Base-by-base conservation (phyloP, 1,140 invertebrate genomes). In the Zophobas morio region DNA sequence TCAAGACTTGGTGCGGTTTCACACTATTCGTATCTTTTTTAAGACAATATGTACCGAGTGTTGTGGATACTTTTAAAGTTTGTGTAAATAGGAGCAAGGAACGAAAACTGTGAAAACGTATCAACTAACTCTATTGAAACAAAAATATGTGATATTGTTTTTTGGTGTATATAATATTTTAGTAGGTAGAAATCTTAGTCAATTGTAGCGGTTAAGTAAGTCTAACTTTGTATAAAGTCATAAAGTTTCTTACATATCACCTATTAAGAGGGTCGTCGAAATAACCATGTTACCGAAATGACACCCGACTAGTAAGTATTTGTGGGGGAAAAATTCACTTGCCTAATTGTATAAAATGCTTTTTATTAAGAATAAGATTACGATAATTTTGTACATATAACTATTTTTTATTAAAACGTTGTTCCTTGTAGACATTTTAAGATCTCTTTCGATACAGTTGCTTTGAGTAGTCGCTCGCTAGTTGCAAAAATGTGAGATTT, bases 291-390 rank as follows among this genome's bases (percentile, higher is more conserved):
- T 63, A 63, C 57, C 57, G n/a, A 20, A 20, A 51, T 20, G 49
- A 51, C 5, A 34, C 57, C 57, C 8, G 35, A 39, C 32, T 63
- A 63, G 36, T 63, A 63, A 51, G 6, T 63, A 66, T n/a, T 40
- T 66, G 60, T 66, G 60, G 60, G 60, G 60, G 60, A 66, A 66
- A 66, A 66, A 66, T 66, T 66, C 60, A 66, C 60, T 66, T 66
- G 60, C 60, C 60, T 66, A 66, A 66, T 2, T 66, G 60, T 66
- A 66, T 57, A 66, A 66, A 66, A 66, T 66, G 60, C 60, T 66
- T 66, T 42, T 46, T 46, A 42, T 51, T 51, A 51, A 51, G 49
- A 33, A 34, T 20, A 42, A 40, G 33, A 42, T 40, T 46, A 40
- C 1, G 20, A 63, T 63, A 6, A 63, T 66, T 66, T 66, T 66